These are phyloP conservation scores for Myotis daubentonii DNA, from an alignment of 2,797 vertebrate genomes.

Conservation along the genomic window DNA sequence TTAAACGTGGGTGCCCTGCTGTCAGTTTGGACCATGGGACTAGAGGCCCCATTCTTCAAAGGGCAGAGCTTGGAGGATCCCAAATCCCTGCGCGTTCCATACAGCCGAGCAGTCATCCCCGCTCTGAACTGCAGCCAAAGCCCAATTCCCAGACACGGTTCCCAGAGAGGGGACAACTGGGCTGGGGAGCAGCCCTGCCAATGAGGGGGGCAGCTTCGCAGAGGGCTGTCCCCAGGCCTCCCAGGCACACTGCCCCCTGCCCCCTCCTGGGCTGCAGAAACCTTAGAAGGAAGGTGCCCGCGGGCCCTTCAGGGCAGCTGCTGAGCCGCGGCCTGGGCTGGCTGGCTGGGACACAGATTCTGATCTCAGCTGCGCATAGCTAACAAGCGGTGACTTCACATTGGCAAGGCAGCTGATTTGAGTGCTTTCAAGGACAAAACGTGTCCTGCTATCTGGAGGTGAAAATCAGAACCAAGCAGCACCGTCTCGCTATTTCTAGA, in stretches of 20 bases:
- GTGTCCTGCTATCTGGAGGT: slow-evolving; percentile 53
- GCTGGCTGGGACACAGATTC: slow-evolving; percentile 64
- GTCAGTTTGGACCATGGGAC: background rate
- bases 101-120: background rate
- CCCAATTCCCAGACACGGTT: background rate
- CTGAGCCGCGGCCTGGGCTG: background rate
- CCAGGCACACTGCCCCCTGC: background rate
- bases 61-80: background rate
- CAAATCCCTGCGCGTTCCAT: background rate
- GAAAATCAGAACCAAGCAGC: slow-evolving; percentile 56
- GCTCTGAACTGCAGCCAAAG: slow-evolving; percentile 2
- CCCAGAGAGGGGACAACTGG: background rate
- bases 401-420: slow-evolving; percentile 44
- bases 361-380: slow-evolving; percentile 66
- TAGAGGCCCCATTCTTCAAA: background rate
- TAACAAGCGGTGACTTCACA: slow-evolving; percentile 71
- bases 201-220: background rate
- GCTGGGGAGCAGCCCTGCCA: background rate
- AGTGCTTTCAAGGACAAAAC: slow-evolving; percentile 75
- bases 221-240: background rate
- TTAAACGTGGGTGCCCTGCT: background rate
- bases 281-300: slow-evolving; percentile 51
- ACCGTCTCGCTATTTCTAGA: slow-evolving; percentile 53
- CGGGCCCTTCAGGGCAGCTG: background rate
- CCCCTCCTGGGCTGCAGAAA: background rate